Conservation (phyloP, 30 jellyfish, hydroid and myxozoan genomes). For the Phacellophora camtschatica region DNA sequence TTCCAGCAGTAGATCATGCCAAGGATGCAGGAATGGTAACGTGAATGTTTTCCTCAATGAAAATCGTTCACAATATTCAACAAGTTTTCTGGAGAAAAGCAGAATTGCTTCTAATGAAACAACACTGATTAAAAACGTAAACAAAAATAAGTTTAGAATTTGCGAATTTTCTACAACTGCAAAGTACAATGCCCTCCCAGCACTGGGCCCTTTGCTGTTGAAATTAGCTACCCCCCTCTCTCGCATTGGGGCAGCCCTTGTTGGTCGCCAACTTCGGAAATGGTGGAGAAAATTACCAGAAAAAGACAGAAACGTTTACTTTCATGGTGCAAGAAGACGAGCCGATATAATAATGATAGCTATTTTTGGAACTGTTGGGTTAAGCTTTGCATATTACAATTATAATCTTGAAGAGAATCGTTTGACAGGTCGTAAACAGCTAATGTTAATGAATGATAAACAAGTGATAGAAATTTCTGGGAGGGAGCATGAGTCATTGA, state of each 20-base stretch:
- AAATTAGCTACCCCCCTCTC: slow-evolving; percentile 77
- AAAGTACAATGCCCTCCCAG: slow-evolving; percentile 62
- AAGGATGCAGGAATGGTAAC: no score
- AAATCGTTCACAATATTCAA: no score
- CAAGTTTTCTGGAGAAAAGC: no score
- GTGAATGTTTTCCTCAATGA: no score
- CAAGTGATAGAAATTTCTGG: slow-evolving; percentile 76
- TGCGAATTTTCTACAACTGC: slow-evolving; percentile 66
- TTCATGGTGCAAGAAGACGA: slow-evolving; percentile 38
- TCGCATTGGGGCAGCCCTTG: slow-evolving; percentile 62
- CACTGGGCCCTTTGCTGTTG: slow-evolving; percentile 72
- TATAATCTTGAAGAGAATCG: slow-evolving; percentile 80
- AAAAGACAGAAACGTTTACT: background rate
- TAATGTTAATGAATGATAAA: slow-evolving; percentile 62
- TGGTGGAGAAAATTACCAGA: slow-evolving; percentile 86
- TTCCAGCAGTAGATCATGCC: no score
- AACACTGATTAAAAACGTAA: no score
- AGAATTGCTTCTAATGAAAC: no score
- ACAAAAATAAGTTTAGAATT: no score
- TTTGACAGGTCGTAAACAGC: slow-evolving; percentile 76
- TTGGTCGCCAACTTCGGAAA: slow-evolving; percentile 79
- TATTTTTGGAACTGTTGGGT: slow-evolving; percentile 49
- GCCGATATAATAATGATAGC: slow-evolving; percentile 15
- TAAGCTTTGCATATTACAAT: slow-evolving; percentile 63
- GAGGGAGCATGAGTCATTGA: slow-evolving; percentile 30